These are phyloP conservation scores for Epinotia demarniana DNA, from an alignment of 2,888 invertebrate genomes.

Conservation along the genomic window DNA sequence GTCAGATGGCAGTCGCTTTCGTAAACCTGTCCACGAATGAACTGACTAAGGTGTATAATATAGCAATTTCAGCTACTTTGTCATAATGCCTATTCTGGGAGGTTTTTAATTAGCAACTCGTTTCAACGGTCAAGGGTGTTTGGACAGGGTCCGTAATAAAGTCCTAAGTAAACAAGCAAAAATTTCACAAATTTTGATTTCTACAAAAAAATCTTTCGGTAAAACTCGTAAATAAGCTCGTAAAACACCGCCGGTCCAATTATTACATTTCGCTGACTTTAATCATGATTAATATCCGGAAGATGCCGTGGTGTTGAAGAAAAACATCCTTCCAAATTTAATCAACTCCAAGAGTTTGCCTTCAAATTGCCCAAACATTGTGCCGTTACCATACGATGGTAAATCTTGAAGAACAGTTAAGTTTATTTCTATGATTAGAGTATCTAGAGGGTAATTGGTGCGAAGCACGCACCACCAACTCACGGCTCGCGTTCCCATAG, in stretches of 20 bases:
- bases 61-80: no score
- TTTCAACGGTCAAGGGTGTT: constrained; percentile 56
- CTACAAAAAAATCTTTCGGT: constrained; percentile 63
- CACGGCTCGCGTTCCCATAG: constrained; percentile 62
- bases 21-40: no score
- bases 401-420: constrained; percentile 55
- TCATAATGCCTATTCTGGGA: neutral
- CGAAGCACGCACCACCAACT: constrained; percentile 50
- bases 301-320: constrained; percentile 54
- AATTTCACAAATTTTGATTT: constrained; percentile 67
- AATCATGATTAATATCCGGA: constrained; percentile 72
- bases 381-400: constrained; percentile 27
- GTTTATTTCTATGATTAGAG: constrained; percentile 55
- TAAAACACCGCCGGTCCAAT: constrained; percentile 73
- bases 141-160: constrained; percentile 66
- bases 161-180: constrained; percentile 61
- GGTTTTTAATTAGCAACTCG: neutral
- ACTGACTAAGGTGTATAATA: no score
- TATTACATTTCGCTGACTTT: constrained; percentile 72
- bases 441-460: constrained; percentile 56
- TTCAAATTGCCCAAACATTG: constrained; percentile 16
- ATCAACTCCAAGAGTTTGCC: constrained; percentile 28
- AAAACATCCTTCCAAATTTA: constrained; percentile 50
- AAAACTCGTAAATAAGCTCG: constrained; percentile 73
- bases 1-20: no score